Base-by-base conservation (phyloP, 2,797 vertebrate species). In the Mastacembelus armatus region DNA sequence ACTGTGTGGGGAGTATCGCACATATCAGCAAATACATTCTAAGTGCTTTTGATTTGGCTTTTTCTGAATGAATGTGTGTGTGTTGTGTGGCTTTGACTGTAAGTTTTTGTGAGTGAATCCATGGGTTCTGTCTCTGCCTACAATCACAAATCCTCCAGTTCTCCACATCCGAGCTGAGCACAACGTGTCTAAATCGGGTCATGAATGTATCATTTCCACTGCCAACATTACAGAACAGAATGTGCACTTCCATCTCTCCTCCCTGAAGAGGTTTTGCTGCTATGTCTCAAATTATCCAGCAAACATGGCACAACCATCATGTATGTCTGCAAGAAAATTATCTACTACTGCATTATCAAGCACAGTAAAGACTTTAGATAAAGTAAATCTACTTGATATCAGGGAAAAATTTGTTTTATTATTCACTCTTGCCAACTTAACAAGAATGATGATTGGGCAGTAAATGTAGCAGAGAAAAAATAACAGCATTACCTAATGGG, bases 111-210 rank as follows among this genome's bases (percentile, higher is more conserved):
- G 11, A n/a, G 24, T 29, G 14, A 11, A 7, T 36, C 15, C 15
- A 0, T 32, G 35, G 2, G 48, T 64, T 62, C 16, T 59, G 30
- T 52, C 33, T 63, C 44, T 30, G 43, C 42, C 47, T 32, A 30
- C 63, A 48, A 52, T 52, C 55, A 69, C 24, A 36, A 73, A 78
- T 68, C 76, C 59, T 35, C 4, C 38, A 51, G 57, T 65, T 78
- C 66, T 71, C 64, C 55, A 56, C 68, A 61, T 75, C 52, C 26
- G 33, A 36, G 64, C 75, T 18, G 50, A 83, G 52, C 18, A 81
- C 71, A 81, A 65, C 80, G 74, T 21, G 1, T 81, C 80, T 85
- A 77, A 86, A 84, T 78, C 54, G 26, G 81, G 85, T 86, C 78
- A 77, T 65, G 70, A 61, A 75, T 66, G 74, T 38, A 55, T 78